Evolutionary conservation across 2,888 invertebrate species (phyloP).

Genomic region (Congeria kusceri): DNA sequence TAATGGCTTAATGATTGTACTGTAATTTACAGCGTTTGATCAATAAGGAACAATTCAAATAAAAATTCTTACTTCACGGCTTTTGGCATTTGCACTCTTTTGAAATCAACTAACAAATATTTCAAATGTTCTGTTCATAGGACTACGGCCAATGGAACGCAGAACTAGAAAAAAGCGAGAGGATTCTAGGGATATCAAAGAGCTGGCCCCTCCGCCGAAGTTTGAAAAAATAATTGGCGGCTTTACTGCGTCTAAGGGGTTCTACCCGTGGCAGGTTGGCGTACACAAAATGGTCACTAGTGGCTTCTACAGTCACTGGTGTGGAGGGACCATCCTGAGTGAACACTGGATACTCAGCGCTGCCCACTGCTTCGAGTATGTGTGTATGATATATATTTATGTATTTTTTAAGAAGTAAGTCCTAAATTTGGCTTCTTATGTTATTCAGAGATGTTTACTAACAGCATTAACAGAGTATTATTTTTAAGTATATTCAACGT

Average conservation of each 20-base stretch:
- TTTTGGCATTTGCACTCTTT: too few species aligned
- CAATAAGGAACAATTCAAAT: too few species aligned
- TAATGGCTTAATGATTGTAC: constrained; percentile 36
- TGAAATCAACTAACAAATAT: too few species aligned
- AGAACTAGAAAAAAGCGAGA: constrained; percentile 57
- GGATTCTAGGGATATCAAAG: constrained; percentile 37
- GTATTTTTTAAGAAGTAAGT: too few species aligned
- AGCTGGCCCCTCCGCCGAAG: constrained; percentile 49
- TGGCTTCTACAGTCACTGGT: constrained; percentile 68
- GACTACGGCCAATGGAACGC: constrained; percentile 60
- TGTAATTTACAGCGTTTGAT: constrained; percentile 38
- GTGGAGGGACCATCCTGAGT: constrained; percentile 81
- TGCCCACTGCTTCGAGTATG: constrained; percentile 81
- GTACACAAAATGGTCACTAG: constrained; percentile 53
- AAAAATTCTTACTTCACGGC: too few species aligned
- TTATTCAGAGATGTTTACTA: too few species aligned
- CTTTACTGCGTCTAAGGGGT: constrained; percentile 73
- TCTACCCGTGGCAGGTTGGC: constrained; percentile 83
- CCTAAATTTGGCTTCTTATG: too few species aligned
- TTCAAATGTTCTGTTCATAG: constrained; percentile 8
- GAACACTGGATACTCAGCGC: constrained; percentile 83
- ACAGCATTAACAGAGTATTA: too few species aligned
- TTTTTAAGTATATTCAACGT: too few species aligned
- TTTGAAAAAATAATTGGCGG: constrained; percentile 78
- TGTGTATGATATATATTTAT: too few species aligned